phyloP scores from a whole-genome alignment of 2,888 invertebrate species.

The Junonia oenone region DNA sequence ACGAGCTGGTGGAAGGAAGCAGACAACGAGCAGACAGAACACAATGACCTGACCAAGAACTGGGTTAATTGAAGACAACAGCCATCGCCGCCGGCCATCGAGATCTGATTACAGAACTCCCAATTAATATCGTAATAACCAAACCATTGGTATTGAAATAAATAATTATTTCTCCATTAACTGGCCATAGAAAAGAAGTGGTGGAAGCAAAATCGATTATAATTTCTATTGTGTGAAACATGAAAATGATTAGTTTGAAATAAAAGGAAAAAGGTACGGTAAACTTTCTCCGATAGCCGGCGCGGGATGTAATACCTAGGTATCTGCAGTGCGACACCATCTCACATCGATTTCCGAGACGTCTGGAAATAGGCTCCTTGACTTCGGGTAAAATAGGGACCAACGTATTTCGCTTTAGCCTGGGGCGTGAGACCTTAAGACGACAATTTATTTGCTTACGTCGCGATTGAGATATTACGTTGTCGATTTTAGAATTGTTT shows the following conservation, averaged over 20 bases:
- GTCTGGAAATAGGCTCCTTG: slow-evolving; percentile 35
- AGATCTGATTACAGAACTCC: slow-evolving; percentile 55
- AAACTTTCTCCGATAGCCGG: slow-evolving; percentile 47
- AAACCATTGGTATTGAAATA: slow-evolving; percentile 34
- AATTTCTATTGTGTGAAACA: slow-evolving; percentile 28
- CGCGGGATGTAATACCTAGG: slow-evolving; percentile 40
- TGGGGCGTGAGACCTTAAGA: background rate
- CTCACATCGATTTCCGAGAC: slow-evolving; percentile 53
- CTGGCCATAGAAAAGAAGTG: background rate
- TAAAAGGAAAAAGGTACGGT: slow-evolving; percentile 35
- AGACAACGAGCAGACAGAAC: slow-evolving; percentile 69
- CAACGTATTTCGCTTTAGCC: background rate
- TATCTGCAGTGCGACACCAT: slow-evolving; percentile 67
- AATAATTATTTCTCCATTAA: background rate
- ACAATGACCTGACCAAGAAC: slow-evolving; percentile 63
- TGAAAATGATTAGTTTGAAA: slow-evolving; percentile 28
- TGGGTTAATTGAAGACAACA: slow-evolving; percentile 75
- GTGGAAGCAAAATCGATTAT: slow-evolving; percentile 31
- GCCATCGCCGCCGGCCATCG: slow-evolving; percentile 54
- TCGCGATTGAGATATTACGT: background rate
- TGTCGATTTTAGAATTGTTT: background rate
- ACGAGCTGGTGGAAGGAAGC: slow-evolving; percentile 63
- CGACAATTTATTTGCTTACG: background rate
- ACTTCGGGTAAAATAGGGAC: slow-evolving; percentile 3
- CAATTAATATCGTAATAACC: slow-evolving; percentile 56